Evolutionary conservation across 2,888 invertebrate species (phyloP).

Genomic region (Brachyptera putata): DNA sequence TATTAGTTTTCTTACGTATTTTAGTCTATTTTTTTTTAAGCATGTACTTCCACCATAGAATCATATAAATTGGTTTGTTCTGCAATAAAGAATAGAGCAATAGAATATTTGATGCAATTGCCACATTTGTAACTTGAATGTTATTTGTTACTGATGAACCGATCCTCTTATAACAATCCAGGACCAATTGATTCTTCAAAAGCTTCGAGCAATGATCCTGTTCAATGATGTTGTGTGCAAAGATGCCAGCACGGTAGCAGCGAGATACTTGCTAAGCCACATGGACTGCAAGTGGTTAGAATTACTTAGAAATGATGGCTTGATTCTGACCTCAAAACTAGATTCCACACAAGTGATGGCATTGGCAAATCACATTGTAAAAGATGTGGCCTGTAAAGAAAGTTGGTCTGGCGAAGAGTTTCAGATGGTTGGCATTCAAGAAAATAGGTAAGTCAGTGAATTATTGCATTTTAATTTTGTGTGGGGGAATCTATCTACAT

Average conservation of each 20-base stretch:
- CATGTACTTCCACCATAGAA: too few species aligned
- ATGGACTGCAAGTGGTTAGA: neutral
- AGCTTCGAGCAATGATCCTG: constrained; percentile 6
- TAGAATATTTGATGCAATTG: too few species aligned
- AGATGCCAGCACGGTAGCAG: neutral
- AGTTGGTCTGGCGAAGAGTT: constrained; percentile 1
- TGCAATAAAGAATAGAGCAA: too few species aligned
- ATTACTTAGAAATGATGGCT: constrained; percentile 9
- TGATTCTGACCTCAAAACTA: neutral
- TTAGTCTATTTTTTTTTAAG: too few species aligned
- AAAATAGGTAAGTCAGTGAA: too few species aligned
- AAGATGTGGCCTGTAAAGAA: neutral
- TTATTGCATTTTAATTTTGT: too few species aligned
- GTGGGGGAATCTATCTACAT: too few species aligned
- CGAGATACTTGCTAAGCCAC: constrained; percentile 1
- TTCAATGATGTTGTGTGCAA: constrained; percentile 10
- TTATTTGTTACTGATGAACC: too few species aligned
- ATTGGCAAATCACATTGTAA: constrained; percentile 2
- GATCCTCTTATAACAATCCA: too few species aligned
- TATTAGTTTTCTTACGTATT: too few species aligned
- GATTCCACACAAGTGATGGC: neutral
- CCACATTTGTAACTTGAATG: too few species aligned
- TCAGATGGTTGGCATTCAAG: neutral
- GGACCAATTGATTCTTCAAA: constrained; percentile 22
- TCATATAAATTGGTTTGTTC: too few species aligned